phyloP scores from a whole-genome alignment of 2,113 vertebrate species.

The Hemiprocne comata region DNA sequence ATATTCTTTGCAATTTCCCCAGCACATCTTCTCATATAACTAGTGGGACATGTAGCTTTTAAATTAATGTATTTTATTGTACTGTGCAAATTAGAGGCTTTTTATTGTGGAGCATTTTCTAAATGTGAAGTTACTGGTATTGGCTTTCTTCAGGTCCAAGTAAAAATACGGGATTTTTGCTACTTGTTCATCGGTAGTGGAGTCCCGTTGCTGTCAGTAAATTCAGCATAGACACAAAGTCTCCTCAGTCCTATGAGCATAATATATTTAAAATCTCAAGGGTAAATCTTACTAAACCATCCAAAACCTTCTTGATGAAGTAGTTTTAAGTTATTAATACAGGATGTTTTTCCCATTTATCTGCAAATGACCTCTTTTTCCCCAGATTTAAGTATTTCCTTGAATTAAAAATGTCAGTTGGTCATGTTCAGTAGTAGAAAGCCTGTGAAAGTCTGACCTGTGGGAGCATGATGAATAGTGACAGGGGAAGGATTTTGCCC shows the following conservation, averaged over 20 bases:
- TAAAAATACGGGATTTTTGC: background rate
- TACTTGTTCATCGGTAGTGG: background rate
- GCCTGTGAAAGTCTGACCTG: constrained; percentile 60
- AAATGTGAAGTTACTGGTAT: background rate
- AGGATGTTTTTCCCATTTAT: constrained; percentile 26
- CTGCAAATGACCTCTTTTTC: constrained; percentile 36
- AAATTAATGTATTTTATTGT: background rate
- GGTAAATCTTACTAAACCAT: background rate
- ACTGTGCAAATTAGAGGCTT: background rate
- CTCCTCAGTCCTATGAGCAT: background rate
- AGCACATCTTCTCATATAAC: background rate
- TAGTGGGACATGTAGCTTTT: background rate
- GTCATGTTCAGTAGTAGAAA: constrained; percentile 52
- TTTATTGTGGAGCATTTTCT: background rate
- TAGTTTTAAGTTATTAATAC: constrained; percentile 38
- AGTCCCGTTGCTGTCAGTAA: background rate
- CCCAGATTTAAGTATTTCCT: constrained; percentile 54
- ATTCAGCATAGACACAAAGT: background rate
- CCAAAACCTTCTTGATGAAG: background rate
- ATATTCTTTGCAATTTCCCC: background rate
- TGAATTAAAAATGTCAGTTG: constrained; percentile 58
- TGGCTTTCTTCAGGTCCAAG: background rate
- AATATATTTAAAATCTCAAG: background rate
- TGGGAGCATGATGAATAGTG: constrained; percentile 56
- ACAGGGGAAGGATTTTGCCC: constrained; percentile 67